Evolutionary conservation across 1,140 invertebrate genomes (phyloP), one percentile per base, ranked within the genome.

Genomic region (Psilanteris sp.): DNA sequence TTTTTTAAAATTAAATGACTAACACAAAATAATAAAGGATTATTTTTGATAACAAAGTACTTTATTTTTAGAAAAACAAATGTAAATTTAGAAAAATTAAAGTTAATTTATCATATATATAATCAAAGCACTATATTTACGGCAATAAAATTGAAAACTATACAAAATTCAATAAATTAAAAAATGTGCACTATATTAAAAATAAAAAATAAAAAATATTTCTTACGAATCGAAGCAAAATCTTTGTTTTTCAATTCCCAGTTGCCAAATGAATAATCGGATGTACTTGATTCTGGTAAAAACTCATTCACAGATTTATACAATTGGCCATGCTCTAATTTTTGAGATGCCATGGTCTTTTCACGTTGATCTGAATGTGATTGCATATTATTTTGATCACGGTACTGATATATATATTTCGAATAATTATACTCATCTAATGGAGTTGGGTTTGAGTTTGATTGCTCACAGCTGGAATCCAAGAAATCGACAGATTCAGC

Each of bases 231-330:
- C 4, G 59, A 31, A 24, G 27, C 2, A 14, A 27, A 22, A 44
- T 64, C 36, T 8, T 64, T 64, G 10, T 31, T 64, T 14, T 64
- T 64, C 24, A 11, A 8, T 1, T 64, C 59, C 59, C 59, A 64
- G 7, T 29, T 61, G 1, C 20, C 31, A 11, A 46, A 46, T 2
- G 32, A 27, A 10, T 37, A 62, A 29, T 48, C 43, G 2, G 41
- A 29, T 15, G 13, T 0, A 2, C 1, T 22, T 10, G 43, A 39
- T 14, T 62, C 43, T 4, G 22, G 13, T 0, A 24, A 2, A 62
- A 15, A 62, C 22, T 62, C 59, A 4, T 29, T 39, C 1, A 48
- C n/a, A 6, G 32, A 14, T 9, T 59, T 59, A 7, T 39, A 37
- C 15, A 43, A 22, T 4, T 10, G 24, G 1, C 26, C 10, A 4